Conservation (phyloP, 1,140 invertebrate genomes). For the Cydia pomonella region DNA sequence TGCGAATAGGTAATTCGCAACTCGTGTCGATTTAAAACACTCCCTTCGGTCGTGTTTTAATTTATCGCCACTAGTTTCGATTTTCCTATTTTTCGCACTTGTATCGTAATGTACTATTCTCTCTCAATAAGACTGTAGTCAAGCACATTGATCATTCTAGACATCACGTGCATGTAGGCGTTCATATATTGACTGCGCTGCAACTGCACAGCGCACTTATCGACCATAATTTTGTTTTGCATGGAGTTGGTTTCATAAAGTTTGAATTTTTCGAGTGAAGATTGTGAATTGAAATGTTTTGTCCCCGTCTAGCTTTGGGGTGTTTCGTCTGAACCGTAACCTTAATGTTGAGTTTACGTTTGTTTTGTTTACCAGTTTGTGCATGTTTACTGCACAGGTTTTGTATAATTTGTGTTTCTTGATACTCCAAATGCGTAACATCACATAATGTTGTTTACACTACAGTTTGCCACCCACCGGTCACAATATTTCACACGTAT, state of each 20-base stretch:
- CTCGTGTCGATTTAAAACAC: too few species aligned
- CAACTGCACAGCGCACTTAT: conserved; percentile 41
- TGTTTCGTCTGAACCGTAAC: conserved; percentile 31
- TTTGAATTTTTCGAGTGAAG: conserved; percentile 37
- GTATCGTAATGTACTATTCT: too few species aligned
- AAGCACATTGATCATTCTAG: conserved; percentile 43
- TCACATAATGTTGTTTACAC: conserved; percentile 27
- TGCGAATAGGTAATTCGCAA: too few species aligned
- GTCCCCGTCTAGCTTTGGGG: conserved; percentile 43
- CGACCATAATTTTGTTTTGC: conserved; percentile 45
- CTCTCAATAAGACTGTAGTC: conserved; percentile 30
- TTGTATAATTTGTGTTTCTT: conserved; percentile 30
- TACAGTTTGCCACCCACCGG: conserved; percentile 12
- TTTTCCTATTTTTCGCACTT: too few species aligned
- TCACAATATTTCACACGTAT: conserved; percentile 11
- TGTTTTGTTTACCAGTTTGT: conserved; percentile 44
- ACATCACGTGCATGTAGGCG: conserved; percentile 63
- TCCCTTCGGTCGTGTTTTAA: too few species aligned
- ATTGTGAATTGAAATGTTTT: conserved; percentile 39
- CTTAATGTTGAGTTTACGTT: conserved; percentile 41
- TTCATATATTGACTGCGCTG: conserved; percentile 29
- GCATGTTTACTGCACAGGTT: conserved; percentile 38
- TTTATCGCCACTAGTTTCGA: too few species aligned
- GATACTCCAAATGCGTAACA: background rate
- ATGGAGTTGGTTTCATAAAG: conserved; percentile 46